phyloP scores from a whole-genome alignment of 2,797 vertebrate species.

The Aphelocoma californica region DNA sequence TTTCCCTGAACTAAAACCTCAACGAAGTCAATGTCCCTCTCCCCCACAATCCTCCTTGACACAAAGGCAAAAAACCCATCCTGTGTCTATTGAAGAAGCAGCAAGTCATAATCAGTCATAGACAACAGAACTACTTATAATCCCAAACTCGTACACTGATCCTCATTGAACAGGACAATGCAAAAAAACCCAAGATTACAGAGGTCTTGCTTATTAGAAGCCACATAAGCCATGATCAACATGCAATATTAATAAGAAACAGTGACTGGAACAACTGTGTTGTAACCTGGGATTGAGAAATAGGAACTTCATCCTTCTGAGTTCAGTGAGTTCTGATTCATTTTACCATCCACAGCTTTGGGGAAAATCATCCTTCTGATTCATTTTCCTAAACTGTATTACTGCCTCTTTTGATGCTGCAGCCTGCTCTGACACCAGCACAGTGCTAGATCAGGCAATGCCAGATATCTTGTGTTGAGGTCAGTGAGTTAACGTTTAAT shows the following conservation, averaged over 20 bases:
- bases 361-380: slow-evolving; percentile 13
- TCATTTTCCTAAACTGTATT: neutral
- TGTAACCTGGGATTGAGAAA: neutral
- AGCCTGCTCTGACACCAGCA: neutral
- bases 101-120: neutral
- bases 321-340: slow-evolving; percentile 17
- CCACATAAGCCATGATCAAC: neutral
- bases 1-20: neutral
- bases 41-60: neutral
- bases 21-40: neutral
- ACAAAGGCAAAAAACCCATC: neutral
- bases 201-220: neutral
- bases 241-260: neutral
- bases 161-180: neutral
- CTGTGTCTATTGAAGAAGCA: neutral
- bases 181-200: neutral
- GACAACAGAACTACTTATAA: neutral
- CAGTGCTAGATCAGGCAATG: neutral
- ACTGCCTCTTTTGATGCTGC: neutral
- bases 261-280: neutral
- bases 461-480: neutral
- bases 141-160: neutral
- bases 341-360: neutral
- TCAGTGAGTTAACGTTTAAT: neutral
- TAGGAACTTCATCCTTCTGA: neutral